phyloP scores from a whole-genome alignment of 2,888 invertebrate species.

The Platypus cylindrus region DNA sequence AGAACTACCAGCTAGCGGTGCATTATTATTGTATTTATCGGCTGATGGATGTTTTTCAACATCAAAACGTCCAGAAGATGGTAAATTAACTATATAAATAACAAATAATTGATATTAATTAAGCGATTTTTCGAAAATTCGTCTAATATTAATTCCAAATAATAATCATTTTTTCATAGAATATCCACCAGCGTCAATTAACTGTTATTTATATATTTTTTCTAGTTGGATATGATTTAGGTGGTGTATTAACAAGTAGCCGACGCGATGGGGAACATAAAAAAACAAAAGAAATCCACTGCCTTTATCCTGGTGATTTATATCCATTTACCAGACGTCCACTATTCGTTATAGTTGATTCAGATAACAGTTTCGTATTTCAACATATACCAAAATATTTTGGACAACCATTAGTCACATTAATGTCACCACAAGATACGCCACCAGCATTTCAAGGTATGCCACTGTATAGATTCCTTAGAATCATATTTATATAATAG shows the following conservation, averaged over 20 bases:
- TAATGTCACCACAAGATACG: slow-evolving; percentile 87
- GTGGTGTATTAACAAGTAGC: slow-evolving; percentile 81
- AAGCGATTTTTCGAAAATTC: too few relatives aligned
- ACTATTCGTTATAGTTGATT: slow-evolving; percentile 86
- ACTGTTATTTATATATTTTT: slow-evolving; percentile 10
- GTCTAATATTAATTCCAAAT: too few relatives aligned
- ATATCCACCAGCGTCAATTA: not conserved
- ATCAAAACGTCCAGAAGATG: slow-evolving; percentile 77
- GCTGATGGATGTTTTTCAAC: slow-evolving; percentile 80
- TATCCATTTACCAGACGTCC: slow-evolving; percentile 88
- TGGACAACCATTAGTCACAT: slow-evolving; percentile 82
- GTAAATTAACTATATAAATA: too few relatives aligned
- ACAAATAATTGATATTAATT: too few relatives aligned
- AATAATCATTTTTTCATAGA: too few relatives aligned
- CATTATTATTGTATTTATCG: slow-evolving; percentile 82
- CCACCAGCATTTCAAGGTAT: slow-evolving; percentile 74
- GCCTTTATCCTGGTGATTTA: slow-evolving; percentile 86
- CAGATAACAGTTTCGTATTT: slow-evolving; percentile 88
- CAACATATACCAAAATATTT: slow-evolving; percentile 82
- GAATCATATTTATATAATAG: too few relatives aligned
- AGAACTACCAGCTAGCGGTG: slow-evolving; percentile 84
- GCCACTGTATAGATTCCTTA: slow-evolving; percentile 11
- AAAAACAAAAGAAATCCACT: slow-evolving; percentile 56
- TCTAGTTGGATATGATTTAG: slow-evolving; percentile 78
- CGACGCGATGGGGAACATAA: slow-evolving; percentile 55